These are phyloP conservation scores for Hucho hucho DNA, from an alignment of 2,113 vertebrate species.

Conservation along the genomic window DNA sequence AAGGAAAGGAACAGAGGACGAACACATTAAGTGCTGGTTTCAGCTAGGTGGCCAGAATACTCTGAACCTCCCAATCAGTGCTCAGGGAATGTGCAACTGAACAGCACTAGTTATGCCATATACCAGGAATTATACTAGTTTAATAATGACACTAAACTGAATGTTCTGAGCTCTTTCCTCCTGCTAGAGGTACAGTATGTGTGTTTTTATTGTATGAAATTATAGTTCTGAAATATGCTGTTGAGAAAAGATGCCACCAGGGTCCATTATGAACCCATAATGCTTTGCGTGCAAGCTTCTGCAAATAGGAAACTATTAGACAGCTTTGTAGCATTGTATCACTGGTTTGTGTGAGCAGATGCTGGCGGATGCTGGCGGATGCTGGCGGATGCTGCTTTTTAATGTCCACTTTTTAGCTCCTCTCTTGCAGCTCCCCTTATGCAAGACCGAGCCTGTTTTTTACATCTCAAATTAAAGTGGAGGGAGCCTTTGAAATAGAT, in stretches of 20 bases:
- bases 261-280: background rate
- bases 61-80: too few relatives aligned
- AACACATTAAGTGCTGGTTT: too few relatives aligned
- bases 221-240: background rate
- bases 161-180: constrained; percentile 49
- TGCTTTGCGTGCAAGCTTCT: constrained; percentile 16
- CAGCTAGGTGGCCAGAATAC: too few relatives aligned
- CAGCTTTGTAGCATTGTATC: background rate
- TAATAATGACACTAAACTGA: constrained; percentile 8
- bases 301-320: background rate
- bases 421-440: too few relatives aligned
- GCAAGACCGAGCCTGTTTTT: too few relatives aligned
- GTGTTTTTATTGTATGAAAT: background rate
- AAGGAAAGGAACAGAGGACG: too few relatives aligned
- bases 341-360: too few relatives aligned
- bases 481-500: too few relatives aligned
- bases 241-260: background rate
- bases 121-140: too few relatives aligned
- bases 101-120: background rate
- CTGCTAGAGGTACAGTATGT: background rate
- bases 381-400: constrained; percentile 1
- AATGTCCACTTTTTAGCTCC: too few relatives aligned
- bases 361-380: background rate
- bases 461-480: too few relatives aligned
- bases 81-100: background rate